phyloP scores from a whole-genome alignment of 2,113 vertebrate species.

The Psilopogon haemacephalus region DNA sequence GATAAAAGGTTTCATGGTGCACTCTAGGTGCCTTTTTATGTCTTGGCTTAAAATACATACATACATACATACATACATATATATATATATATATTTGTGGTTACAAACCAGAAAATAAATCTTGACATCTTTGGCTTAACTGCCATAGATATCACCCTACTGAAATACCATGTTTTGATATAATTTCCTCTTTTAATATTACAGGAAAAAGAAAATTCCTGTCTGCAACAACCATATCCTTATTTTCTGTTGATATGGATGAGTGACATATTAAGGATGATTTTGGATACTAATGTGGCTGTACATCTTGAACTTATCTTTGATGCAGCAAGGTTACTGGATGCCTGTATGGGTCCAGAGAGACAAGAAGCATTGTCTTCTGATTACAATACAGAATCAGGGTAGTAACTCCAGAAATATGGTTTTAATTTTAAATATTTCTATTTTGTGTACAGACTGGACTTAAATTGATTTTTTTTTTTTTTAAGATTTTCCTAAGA shows the following conservation, averaged over 20 bases:
- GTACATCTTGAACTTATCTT: background rate
- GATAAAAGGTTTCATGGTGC: conserved; percentile 10
- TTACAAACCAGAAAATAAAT: background rate
- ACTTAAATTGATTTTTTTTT: too few species aligned
- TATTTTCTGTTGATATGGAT: background rate
- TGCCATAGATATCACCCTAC: background rate
- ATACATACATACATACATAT: too few species aligned
- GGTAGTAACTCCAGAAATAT: background rate
- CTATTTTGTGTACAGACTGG: background rate
- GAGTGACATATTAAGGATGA: background rate
- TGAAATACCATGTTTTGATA: background rate
- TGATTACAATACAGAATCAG: background rate
- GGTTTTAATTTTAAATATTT: background rate
- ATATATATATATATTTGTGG: background rate
- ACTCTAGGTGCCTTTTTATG: background rate
- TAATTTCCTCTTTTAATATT: background rate
- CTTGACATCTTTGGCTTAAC: background rate
- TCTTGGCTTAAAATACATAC: too few species aligned
- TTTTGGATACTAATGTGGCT: background rate
- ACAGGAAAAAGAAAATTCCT: background rate
- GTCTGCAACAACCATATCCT: background rate
- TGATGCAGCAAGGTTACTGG: background rate
- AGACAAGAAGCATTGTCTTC: background rate
- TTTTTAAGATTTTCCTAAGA: background rate
- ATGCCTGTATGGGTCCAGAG: background rate